These are phyloP conservation scores for Synchiropus splendidus DNA, from an alignment of 2,113 vertebrate genomes.

Conservation along the genomic window DNA sequence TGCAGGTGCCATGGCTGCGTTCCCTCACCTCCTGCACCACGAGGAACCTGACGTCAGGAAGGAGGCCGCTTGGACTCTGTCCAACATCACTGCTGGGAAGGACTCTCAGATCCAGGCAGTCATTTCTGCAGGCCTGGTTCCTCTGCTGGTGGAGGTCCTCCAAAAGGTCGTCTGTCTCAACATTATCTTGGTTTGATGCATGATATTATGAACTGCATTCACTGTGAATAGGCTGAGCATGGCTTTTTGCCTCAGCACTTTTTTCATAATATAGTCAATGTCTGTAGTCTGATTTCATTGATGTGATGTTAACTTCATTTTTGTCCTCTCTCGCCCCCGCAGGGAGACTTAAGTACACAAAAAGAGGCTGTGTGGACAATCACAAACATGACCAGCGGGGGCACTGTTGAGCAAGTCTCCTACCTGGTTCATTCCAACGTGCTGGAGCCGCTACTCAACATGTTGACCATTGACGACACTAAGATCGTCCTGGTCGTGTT, in stretches of 20 bases:
- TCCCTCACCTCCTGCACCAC: conserved; percentile 76
- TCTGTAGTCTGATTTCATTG: too few species aligned
- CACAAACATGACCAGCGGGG: conserved; percentile 93
- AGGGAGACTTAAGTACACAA: conserved; percentile 97
- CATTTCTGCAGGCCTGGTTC: conserved; percentile 81
- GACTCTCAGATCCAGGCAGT: conserved; percentile 91
- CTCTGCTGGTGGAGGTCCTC: conserved; percentile 51
- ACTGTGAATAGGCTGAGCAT: too few species aligned
- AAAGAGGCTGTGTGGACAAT: conserved; percentile 95
- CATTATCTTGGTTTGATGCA: too few species aligned
- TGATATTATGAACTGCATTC: too few species aligned
- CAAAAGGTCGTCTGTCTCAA: too few species aligned
- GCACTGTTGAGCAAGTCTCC: conserved; percentile 85
- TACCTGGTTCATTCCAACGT: conserved; percentile 85
- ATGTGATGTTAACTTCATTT: too few species aligned
- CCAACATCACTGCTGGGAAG: conserved; percentile 91
- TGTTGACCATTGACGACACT: conserved; percentile 83
- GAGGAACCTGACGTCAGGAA: conserved; percentile 88
- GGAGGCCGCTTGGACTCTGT: conserved; percentile 93
- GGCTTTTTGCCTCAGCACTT: too few species aligned
- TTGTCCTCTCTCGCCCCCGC: not conserved
- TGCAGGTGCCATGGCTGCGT: conserved; percentile 71
- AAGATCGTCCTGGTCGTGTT: conserved; percentile 89
- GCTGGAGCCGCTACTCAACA: conserved; percentile 79
- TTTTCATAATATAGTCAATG: too few species aligned